Evolutionary conservation across 2,797 vertebrate species (phyloP).

Genomic region (Eremophila alpestris): DNA sequence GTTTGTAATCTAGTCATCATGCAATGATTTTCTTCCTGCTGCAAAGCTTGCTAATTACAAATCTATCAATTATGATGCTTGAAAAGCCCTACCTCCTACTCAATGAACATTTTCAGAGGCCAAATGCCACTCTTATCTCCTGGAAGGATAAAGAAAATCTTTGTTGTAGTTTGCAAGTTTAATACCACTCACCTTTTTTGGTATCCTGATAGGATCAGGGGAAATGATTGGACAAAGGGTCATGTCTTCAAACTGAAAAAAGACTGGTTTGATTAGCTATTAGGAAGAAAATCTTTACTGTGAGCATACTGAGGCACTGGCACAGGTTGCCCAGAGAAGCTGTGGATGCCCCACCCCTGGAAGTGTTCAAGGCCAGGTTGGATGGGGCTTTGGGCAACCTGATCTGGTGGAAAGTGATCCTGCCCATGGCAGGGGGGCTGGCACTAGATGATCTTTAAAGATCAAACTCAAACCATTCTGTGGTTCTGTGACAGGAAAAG

Average conservation of each 20-base stretch:
- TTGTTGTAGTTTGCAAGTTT: neutral
- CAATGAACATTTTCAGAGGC: neutral
- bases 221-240: neutral
- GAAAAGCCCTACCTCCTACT: constrained; percentile 14
- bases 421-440: neutral
- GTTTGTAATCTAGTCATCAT: constrained; percentile 58
- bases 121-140: neutral
- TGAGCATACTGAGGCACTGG: neutral
- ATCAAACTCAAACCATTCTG: neutral
- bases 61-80: constrained; percentile 52
- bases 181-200: neutral
- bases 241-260: neutral
- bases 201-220: neutral
- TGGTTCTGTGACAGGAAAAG: neutral
- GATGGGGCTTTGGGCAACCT: neutral
- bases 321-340: neutral
- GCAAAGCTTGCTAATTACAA: constrained; percentile 57
- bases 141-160: neutral
- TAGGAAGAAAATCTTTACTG: neutral
- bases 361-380: neutral
- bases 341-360: neutral
- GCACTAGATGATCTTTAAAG: neutral
- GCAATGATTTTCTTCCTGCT: constrained; percentile 50
- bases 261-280: neutral
- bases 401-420: neutral